These are phyloP conservation scores for Drosophila seguyi DNA, from an alignment of 1,140 invertebrate species.

Conservation along the genomic window DNA sequence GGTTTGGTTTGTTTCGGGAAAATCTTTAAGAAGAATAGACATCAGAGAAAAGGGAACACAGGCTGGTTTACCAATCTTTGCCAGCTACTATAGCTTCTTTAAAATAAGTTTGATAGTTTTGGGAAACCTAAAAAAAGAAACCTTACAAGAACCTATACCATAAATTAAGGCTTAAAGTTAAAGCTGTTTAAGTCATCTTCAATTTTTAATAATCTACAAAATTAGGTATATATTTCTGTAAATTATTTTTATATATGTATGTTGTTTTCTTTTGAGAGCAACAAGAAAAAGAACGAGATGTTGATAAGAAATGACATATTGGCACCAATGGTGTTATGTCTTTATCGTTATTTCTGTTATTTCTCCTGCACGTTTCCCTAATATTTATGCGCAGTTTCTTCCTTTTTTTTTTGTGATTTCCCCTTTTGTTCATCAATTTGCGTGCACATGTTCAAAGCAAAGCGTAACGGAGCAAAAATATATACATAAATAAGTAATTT, in stretches of 20 bases:
- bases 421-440: constrained; percentile 50
- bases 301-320: neutral
- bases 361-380: constrained; percentile 33
- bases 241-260: neutral
- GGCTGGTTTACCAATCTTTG: neutral
- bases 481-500: constrained; percentile 78
- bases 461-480: constrained; percentile 66
- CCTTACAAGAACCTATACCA: no score
- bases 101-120: neutral
- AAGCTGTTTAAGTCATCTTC: neutral
- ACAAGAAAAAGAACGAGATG: neutral
- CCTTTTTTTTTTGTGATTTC: constrained; percentile 34
- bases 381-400: constrained; percentile 48
- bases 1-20: neutral
- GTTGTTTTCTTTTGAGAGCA: neutral
- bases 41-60: no score
- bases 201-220: neutral
- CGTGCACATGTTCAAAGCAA: constrained; percentile 60
- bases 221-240: no score
- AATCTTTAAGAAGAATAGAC: neutral
- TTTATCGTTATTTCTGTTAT: constrained; percentile 4
- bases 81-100: neutral
- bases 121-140: neutral
- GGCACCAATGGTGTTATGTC: neutral
- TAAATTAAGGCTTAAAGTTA: neutral